Conservation (phyloP, 2,113 vertebrate genomes). For the Eulacestoma nigropectus region DNA sequence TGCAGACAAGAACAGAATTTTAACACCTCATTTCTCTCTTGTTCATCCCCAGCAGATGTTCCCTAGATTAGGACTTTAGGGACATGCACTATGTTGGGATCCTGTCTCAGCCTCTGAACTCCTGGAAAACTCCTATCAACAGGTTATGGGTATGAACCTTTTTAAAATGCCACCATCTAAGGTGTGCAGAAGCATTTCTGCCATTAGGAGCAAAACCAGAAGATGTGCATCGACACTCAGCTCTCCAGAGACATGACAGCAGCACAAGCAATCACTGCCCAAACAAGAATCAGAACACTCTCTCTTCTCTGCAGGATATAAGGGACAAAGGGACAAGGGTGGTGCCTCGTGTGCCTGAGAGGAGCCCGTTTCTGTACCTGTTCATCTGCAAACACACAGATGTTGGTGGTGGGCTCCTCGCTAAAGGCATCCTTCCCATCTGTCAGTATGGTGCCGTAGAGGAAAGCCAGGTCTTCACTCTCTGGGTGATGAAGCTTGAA, state of each 20-base stretch:
- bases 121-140: not conserved
- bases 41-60: not conserved
- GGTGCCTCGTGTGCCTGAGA: not conserved
- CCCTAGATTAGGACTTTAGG: not conserved
- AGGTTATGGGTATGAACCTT: not conserved
- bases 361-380: constrained; percentile 73
- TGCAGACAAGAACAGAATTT: not conserved
- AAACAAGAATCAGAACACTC: not conserved
- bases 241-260: not conserved
- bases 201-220: not conserved
- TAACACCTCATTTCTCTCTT: not conserved
- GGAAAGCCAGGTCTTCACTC: constrained; percentile 87
- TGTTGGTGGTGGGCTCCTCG: constrained; percentile 83
- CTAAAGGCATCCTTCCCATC: constrained; percentile 87
- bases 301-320: not conserved
- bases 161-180: not conserved
- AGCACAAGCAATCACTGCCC: not conserved
- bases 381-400: constrained; percentile 93
- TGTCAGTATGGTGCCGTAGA: constrained; percentile 93
- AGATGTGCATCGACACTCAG: accelerated
- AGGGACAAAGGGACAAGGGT: not conserved
- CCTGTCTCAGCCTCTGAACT: not conserved
- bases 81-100: not conserved
- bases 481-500: constrained; percentile 86
- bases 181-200: not conserved